These are phyloP conservation scores for Ficedula albicollis DNA, from an alignment of 2,797 vertebrate genomes.

Conservation along the genomic window DNA sequence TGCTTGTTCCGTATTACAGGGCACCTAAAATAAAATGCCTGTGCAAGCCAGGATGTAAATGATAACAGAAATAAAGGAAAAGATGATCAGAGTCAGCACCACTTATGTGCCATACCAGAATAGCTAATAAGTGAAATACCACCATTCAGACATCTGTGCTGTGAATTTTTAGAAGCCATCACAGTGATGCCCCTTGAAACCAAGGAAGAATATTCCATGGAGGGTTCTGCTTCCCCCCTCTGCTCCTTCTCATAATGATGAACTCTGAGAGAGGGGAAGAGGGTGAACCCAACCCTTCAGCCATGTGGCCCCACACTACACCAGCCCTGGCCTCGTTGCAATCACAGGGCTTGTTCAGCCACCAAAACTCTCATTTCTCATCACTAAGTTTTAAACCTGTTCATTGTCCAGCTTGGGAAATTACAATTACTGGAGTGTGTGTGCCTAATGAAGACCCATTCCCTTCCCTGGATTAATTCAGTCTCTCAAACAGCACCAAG, in stretches of 20 bases:
- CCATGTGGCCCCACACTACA: too few species aligned
- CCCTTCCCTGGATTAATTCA: not conserved
- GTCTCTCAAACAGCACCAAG: not conserved
- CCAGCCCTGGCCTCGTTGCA: not conserved
- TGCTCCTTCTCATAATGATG: not conserved
- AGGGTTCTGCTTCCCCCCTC: not conserved
- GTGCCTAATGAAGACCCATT: not conserved
- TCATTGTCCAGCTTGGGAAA: not conserved
- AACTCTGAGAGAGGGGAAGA: not conserved
- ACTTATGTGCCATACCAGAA: slow-evolving; percentile 1
- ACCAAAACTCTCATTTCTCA: not conserved
- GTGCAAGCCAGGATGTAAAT: not conserved
- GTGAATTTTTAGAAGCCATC: not conserved
- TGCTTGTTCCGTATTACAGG: not conserved
- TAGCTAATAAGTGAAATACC: slow-evolving; percentile 29
- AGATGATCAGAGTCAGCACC: slow-evolving; percentile 22
- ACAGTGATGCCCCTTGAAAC: not conserved
- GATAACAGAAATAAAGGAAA: not conserved
- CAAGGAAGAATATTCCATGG: not conserved
- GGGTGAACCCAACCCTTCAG: not conserved
- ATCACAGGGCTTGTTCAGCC: not conserved
- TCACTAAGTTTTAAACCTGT: not conserved
- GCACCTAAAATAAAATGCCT: slow-evolving; percentile 29
- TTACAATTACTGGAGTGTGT: not conserved
- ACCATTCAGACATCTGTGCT: slow-evolving; percentile 38